Evolutionary conservation across 1,140 invertebrate genomes (phyloP), one percentile per base, ranked within the genome.

Genomic region (Bombyx mandarina): DNA sequence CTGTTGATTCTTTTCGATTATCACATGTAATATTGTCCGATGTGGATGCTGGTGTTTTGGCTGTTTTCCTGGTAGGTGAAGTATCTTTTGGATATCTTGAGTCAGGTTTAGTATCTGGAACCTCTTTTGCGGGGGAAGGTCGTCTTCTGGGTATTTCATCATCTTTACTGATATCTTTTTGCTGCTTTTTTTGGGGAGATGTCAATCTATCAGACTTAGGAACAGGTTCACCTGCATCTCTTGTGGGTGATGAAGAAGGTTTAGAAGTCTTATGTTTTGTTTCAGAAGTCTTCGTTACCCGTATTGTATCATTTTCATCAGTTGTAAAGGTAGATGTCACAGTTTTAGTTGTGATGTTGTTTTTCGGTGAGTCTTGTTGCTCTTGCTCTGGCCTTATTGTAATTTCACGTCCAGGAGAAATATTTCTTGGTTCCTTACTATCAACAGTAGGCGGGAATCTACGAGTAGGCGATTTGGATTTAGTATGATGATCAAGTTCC

Each of bases 381-480:
- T 35, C 26, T 35, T 35, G 2, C 2, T 35, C 26, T 35, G 26
- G 26, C 26, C 26, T 35, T 35, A 35, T 35, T 35, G 26, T 35
- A 35, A 35, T 35, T 35, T 35, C 26, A 35, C 26, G 26, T 3
- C 26, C 0, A 35, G 26, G 26, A 35, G 26, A 35, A 8, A 58
- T 18, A 45, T 45, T 56, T 9, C 12, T 55, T 3, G 9, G 52
- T 65, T 58, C 45, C 56, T 58, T 49, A 35, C 56, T 26, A 52
- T 65, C 46, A 26, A 58, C 56, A 54, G 58, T 57, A 45, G 56
- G 51, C 10, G 22, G 35, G 26, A 50, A 12, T 8, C 47, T 51
- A 22, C 26, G 26, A 35, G 26, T 35, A 35, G 26, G 26, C 26
- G 26, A 35, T 35, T 35, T 35, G 2, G 26, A 35, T 35, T 35